A percentile compares a stretch with the other conserved stretches of the same genome.
These are phyloP conservation scores for Falcunculus frontatus DNA, from an alignment of 2,113 vertebrate species.

Conservation along the genomic window DNA sequence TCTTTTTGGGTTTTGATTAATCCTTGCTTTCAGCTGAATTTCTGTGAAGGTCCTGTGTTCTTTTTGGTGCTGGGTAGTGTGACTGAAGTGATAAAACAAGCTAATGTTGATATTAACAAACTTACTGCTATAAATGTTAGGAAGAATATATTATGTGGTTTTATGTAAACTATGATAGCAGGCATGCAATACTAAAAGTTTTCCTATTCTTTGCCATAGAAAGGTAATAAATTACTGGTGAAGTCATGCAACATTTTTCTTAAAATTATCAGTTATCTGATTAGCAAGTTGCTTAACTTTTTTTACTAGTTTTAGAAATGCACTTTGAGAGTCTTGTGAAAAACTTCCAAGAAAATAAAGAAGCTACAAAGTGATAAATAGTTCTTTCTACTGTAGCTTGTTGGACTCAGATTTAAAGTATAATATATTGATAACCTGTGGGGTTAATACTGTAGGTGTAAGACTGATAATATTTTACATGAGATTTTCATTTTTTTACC, in stretches of 20 bases:
- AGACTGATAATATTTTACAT: neutral
- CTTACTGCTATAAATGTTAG: neutral
- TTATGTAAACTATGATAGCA: neutral
- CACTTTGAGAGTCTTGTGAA: neutral
- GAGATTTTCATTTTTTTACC: neutral
- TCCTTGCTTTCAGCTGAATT: neutral
- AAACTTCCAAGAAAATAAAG: neutral
- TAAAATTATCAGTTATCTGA: neutral
- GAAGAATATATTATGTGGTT: neutral
- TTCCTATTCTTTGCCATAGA: neutral
- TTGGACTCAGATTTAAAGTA: neutral
- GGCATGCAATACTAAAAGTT: neutral
- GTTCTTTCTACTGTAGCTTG: neutral
- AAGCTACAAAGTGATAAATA: neutral
- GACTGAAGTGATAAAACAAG: neutral
- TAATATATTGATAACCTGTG: fast-evolving
- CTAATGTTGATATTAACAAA: neutral
- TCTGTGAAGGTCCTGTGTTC: neutral
- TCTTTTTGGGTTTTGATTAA: neutral
- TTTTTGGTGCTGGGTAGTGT: neutral
- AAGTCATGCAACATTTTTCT: neutral
- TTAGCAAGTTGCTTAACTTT: neutral
- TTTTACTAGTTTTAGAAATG: neutral
- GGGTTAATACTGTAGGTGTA: neutral
- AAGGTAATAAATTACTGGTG: neutral